Conservation (phyloP, 2,797 vertebrate genomes). For the Alca torda region DNA sequence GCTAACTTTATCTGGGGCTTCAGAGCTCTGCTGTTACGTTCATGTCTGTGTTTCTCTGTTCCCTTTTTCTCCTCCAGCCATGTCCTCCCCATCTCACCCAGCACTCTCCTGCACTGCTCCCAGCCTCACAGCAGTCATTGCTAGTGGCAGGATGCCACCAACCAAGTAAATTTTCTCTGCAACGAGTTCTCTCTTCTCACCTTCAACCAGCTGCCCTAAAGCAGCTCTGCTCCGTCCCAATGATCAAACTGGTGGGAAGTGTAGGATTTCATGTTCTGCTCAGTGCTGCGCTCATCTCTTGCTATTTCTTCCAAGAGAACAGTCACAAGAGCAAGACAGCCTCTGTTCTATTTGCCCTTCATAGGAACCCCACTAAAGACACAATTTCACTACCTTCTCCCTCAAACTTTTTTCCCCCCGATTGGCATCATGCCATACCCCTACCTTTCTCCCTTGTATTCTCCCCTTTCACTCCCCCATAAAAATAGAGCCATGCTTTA, state of each 20-base stretch:
- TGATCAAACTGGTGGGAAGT: not conserved
- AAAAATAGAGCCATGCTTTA: not conserved
- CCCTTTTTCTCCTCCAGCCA: not conserved
- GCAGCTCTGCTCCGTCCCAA: not conserved
- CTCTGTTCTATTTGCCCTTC: not conserved
- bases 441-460: not conserved
- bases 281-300: not conserved
- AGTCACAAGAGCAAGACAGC: not conserved
- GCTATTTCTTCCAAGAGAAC: not conserved
- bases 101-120: not conserved
- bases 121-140: not conserved
- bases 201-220: not conserved
- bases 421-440: not conserved
- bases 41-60: not conserved
- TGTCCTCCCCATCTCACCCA: not conserved
- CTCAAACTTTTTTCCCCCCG: not conserved
- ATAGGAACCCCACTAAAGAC: not conserved
- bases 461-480: not conserved
- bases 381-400: not conserved
- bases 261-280: not conserved
- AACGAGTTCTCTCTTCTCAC: not conserved
- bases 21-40: not conserved
- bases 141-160: not conserved
- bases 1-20: not conserved
- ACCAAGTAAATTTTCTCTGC: not conserved